Evolutionary conservation across 1,140 invertebrate species (phyloP), one percentile per base, ranked within the genome.

Genomic region (Popillia japonica): DNA sequence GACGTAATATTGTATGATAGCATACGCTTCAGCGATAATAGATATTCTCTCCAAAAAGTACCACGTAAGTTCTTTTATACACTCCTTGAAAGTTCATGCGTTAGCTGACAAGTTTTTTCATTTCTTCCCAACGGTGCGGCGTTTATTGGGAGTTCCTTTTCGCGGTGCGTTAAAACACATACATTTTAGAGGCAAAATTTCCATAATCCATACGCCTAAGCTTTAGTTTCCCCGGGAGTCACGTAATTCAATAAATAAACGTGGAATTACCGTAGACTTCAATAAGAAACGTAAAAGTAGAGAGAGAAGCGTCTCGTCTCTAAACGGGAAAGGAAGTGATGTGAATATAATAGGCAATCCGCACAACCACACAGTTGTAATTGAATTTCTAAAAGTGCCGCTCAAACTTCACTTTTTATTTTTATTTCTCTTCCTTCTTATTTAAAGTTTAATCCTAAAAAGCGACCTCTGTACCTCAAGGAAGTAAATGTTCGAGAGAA

Each of bases 391-490:
- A 11, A 48, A 48, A 48, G 44, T 48, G 44, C 44, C 44, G 44
- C 17, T 48, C 44, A 48, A 48, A 48, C 44, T 10, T 48, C 44
- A 48, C 11, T 48, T 48, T 48, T 48, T 48, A 48, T 48, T 48
- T 48, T 14, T 48, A 48, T 48, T 48, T 48, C 44, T n/a, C n/a
- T n/a, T 48, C 17, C 44, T 3, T 48, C 44, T 48, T 48, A 48
- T 48, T 48, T 48, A 48, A 48, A 48, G 44, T 48, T 48, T 48
- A 48, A 48, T 48, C 44, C 44, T 48, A n/a, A 48, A n/a, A 48
- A n/a, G 17, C 4, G 11, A 48, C 44, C 44, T 10, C 11, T 48
- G 11, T n/a, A 0, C 10, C 17, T 48, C 44, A 48, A 48, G 17
- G 44, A 14, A 14, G 0, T n/a, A 48, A n/a, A n/a, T n/a, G n/a